phyloP scores from a whole-genome alignment of 2,113 vertebrate species.

The Cygnus atratus region DNA sequence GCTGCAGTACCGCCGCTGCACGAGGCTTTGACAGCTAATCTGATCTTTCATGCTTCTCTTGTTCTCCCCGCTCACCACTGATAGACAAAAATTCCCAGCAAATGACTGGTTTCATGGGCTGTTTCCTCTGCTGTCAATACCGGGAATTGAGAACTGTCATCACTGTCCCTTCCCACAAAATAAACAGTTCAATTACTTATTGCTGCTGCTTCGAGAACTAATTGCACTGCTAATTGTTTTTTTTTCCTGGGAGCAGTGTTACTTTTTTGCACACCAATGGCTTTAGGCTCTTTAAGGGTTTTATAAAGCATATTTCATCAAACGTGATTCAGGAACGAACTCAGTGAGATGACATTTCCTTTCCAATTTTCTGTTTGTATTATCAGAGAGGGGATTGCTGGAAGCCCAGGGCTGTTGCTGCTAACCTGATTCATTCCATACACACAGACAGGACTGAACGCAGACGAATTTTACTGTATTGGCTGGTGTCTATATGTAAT shows the following conservation, averaged over 20 bases:
- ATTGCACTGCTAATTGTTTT: slow-evolving; percentile 74
- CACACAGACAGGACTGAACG: background rate
- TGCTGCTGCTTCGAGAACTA: slow-evolving; percentile 55
- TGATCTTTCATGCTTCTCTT: slow-evolving; percentile 54
- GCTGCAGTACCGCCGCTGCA: background rate
- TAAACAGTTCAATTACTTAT: slow-evolving; percentile 62
- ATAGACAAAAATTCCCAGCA: slow-evolving; percentile 61
- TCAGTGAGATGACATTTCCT: slow-evolving; percentile 43
- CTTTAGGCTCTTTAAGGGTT: slow-evolving; percentile 48
- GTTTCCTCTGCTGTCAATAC: slow-evolving; percentile 68
- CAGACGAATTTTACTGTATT: background rate
- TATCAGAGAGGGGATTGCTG: slow-evolving; percentile 12
- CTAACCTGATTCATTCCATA: background rate
- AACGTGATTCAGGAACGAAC: slow-evolving; percentile 35
- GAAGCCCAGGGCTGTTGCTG: slow-evolving; percentile 29
- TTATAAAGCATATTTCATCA: slow-evolving; percentile 65
- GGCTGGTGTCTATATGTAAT: background rate
- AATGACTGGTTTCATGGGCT: slow-evolving; percentile 67
- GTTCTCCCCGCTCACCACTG: slow-evolving; percentile 29
- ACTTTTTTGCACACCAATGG: background rate
- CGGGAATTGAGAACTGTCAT: slow-evolving; percentile 53
- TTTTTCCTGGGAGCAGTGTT: slow-evolving; percentile 26
- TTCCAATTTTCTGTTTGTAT: slow-evolving; percentile 40
- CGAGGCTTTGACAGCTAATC: background rate
- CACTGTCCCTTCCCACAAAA: slow-evolving; percentile 33